Conservation (phyloP, 2,888 invertebrate species). For the Apoderus coryli region DNA sequence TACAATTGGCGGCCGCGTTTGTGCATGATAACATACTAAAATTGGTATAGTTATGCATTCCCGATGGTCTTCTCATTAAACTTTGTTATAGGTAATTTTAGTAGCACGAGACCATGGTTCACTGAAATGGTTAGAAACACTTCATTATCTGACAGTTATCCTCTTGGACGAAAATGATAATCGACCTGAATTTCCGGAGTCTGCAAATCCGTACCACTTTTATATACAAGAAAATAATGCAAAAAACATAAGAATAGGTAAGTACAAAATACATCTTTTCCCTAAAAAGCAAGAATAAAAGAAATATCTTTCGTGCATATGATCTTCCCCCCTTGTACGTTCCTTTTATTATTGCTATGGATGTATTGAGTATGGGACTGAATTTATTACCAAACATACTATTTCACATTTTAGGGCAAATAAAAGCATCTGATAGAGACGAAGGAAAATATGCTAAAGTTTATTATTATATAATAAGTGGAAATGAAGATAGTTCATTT, state of each 20-base stretch:
- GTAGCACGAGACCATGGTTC: conserved; percentile 74
- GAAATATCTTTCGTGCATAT: too few relatives aligned
- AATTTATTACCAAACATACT: conserved; percentile 1
- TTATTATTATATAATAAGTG: conserved; percentile 68
- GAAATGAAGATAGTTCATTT: conserved; percentile 65
- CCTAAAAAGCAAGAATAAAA: conserved; percentile 1
- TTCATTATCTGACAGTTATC: conserved; percentile 58
- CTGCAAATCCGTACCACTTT: conserved; percentile 49
- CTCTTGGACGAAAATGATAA: conserved; percentile 73
- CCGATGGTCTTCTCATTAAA: too few relatives aligned
- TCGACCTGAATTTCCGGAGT: conserved; percentile 54
- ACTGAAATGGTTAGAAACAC: conserved; percentile 64
- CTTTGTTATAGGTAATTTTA: conserved; percentile 47
- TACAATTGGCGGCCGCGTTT: too few relatives aligned
- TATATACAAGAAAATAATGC: conserved; percentile 56
- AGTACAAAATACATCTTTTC: too few relatives aligned
- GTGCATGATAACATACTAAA: too few relatives aligned
- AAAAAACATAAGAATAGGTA: conserved; percentile 47
- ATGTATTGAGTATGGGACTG: too few relatives aligned
- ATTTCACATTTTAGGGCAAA: conserved; percentile 37
- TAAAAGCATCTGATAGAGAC: conserved; percentile 60
- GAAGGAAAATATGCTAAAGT: conserved; percentile 69
- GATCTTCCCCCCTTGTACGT: too few relatives aligned
- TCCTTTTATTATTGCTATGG: too few relatives aligned
- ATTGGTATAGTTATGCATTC: too few relatives aligned